These are phyloP conservation scores for Stenchaetothrips biformis DNA, from an alignment of 2,888 invertebrate genomes.

Conservation along the genomic window DNA sequence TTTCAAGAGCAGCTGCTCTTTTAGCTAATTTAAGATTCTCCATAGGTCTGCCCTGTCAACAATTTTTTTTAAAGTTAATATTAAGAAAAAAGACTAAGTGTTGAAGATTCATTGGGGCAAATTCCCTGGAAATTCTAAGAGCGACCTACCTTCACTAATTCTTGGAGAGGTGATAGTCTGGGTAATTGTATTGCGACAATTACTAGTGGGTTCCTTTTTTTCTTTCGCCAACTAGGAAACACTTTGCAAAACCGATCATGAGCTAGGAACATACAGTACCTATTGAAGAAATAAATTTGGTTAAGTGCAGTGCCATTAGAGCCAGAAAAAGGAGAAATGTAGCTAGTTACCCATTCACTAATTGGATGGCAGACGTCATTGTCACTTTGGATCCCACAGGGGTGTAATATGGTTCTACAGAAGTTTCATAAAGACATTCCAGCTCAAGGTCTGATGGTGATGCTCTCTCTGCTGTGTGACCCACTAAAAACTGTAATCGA, in stretches of 20 bases:
- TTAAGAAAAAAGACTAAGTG: conserved; percentile 27
- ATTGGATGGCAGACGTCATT: conserved; percentile 56
- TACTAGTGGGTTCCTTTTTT: conserved; percentile 34
- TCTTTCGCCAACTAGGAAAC: conserved; percentile 52
- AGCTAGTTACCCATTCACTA: conserved; percentile 56
- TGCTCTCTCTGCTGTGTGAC: conserved; percentile 52
- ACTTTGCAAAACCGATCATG: conserved; percentile 72
- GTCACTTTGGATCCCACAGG: conserved; percentile 51
- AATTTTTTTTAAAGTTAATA: conserved; percentile 13
- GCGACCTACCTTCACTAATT: conserved; percentile 57
- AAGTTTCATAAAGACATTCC: conserved; percentile 51
- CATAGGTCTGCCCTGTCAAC: conserved; percentile 56
- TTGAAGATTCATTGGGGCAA: conserved; percentile 29
- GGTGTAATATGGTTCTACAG: conserved; percentile 52
- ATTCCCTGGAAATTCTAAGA: not conserved
- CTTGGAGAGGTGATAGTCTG: conserved; percentile 66
- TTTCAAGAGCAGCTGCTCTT: conserved; percentile 72
- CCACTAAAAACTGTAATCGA: conserved; percentile 42
- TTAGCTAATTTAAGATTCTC: conserved; percentile 61
- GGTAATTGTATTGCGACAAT: conserved; percentile 67
- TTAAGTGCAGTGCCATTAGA: not conserved
- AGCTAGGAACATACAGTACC: conserved; percentile 73
- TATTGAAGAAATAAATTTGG: conserved; percentile 37
- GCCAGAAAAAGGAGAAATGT: not conserved
- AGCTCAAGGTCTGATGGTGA: conserved; percentile 54